Conservation (phyloP, 1,140 invertebrate genomes). For the Chymomyza costata region DNA sequence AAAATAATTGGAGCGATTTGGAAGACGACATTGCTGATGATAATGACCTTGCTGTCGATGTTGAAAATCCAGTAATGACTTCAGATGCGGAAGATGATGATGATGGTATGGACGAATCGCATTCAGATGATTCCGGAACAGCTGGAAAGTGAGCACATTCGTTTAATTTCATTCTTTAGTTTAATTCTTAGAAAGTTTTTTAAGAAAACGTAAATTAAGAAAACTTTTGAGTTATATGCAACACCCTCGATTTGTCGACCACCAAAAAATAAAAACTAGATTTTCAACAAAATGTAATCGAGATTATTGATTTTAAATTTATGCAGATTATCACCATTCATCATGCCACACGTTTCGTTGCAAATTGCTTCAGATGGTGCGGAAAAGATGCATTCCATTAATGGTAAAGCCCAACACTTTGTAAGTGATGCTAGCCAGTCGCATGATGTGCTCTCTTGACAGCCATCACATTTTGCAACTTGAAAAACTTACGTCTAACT, state of each 20-base stretch:
- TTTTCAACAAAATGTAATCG: slow-evolving; percentile 30
- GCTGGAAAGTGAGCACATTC: too few species aligned
- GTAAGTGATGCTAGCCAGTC: slow-evolving; percentile 75
- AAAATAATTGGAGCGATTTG: too few species aligned
- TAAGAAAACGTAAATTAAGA: too few species aligned
- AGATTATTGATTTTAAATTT: background rate
- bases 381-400: slow-evolving; percentile 77
- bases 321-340: too few species aligned
- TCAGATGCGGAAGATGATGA: too few species aligned
- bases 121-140: too few species aligned
- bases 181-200: too few species aligned
- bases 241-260: too few species aligned
- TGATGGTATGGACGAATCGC: too few species aligned
- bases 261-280: slow-evolving; percentile 20
- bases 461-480: slow-evolving; percentile 78
- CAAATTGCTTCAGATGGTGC: slow-evolving; percentile 80
- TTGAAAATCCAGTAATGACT: background rate
- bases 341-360: slow-evolving; percentile 84
- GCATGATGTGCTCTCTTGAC: slow-evolving; percentile 77
- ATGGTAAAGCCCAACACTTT: slow-evolving; percentile 76
- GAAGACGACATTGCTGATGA: slow-evolving; percentile 31
- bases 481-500: slow-evolving; percentile 80
- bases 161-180: too few species aligned
- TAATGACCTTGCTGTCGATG: slow-evolving; percentile 34
- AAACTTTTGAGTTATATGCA: too few species aligned